Conservation (phyloP, 2,888 invertebrate species). For the Ethmia dodecea region DNA sequence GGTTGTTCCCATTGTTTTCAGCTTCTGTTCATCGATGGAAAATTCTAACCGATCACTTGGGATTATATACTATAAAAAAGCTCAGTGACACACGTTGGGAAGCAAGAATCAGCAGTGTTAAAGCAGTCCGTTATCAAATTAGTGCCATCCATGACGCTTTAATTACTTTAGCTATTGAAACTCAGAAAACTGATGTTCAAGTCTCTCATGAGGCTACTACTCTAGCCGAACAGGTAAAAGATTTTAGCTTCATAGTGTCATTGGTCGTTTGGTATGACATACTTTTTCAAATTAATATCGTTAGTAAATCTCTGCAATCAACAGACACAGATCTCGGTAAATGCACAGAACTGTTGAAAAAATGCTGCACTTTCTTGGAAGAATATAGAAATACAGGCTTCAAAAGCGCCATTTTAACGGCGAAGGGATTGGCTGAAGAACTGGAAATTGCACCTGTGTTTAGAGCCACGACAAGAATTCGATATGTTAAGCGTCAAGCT, state of each 20-base stretch:
- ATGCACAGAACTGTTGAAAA: conserved; percentile 17
- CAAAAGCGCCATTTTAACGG: conserved; percentile 7
- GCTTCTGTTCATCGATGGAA: conserved; percentile 22
- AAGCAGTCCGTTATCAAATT: conserved; percentile 22
- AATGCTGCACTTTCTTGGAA: conserved; percentile 30
- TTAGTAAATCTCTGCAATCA: conserved; percentile 19
- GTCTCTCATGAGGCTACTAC: conserved; percentile 17
- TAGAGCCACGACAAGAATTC: conserved; percentile 24
- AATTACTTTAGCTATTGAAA: conserved; percentile 18
- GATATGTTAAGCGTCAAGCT: conserved; percentile 27
- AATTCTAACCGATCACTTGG: conserved; percentile 24
- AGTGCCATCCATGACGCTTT: conserved; percentile 29
- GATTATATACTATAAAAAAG: conserved; percentile 8
- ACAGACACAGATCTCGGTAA: conserved; percentile 15
- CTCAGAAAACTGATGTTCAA: conserved; percentile 19
- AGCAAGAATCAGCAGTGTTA: conserved; percentile 8
- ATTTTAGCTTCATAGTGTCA: conserved; percentile 26
- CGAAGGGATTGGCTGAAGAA: conserved; percentile 28
- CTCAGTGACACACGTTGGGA: conserved; percentile 14
- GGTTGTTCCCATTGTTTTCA: conserved; percentile 22
- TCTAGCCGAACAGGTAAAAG: conserved; percentile 15
- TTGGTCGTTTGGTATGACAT: conserved; percentile 34
- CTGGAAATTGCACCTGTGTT: conserved; percentile 27
- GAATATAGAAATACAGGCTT: conserved; percentile 13
- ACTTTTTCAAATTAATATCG: conserved; percentile 19